phyloP scores from a whole-genome alignment of 2,113 vertebrate genomes.

The Pseudonaja textilis region DNA sequence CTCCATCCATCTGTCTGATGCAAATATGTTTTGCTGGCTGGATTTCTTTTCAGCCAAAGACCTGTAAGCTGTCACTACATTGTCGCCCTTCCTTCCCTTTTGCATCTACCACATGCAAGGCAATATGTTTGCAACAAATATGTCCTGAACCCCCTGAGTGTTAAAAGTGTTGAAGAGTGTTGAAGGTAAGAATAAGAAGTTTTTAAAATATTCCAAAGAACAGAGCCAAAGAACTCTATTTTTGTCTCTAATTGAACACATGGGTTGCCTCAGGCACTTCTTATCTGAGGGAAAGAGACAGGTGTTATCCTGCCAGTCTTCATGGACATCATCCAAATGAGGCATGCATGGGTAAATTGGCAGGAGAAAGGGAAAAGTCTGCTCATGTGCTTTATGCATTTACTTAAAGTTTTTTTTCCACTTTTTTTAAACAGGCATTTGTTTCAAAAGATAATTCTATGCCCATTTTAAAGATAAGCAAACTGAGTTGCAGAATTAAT shows the following conservation, averaged over 20 bases:
- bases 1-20: neutral
- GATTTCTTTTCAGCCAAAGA: neutral
- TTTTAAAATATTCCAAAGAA: fast-evolving
- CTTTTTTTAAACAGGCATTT: neutral
- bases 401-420: neutral
- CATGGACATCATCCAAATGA: neutral
- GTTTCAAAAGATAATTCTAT: neutral
- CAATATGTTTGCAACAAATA: constrained; percentile 3
- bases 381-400: neutral
- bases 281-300: neutral
- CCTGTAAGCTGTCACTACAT: neutral
- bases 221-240: neutral
- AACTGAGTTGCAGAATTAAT: neutral
- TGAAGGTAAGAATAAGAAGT: neutral
- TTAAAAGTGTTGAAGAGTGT: fast-evolving
- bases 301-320: constrained; percentile 12
- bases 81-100: too few relatives aligned
- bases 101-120: neutral
- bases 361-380: neutral
- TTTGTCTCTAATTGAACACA: constrained; percentile 13
- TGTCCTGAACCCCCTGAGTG: neutral
- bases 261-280: neutral
- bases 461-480: neutral
- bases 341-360: neutral
- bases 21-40: constrained; percentile 1